phyloP scores from a whole-genome alignment of 2,113 vertebrate species.

The Hippocampus abdominalis region DNA sequence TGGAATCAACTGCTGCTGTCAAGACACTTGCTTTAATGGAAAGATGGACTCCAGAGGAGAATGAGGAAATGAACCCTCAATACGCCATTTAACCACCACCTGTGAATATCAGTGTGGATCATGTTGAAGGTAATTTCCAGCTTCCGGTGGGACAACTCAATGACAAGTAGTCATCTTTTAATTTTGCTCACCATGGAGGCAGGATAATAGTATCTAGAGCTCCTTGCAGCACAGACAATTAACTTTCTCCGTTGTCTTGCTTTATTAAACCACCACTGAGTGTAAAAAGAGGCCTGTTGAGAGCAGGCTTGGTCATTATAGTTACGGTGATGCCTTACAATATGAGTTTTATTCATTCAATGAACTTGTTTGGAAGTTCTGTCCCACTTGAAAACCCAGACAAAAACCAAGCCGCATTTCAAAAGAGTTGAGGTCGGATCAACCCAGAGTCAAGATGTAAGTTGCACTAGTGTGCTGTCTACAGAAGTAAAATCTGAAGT shows the following conservation, averaged over 20 bases:
- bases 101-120: constrained; percentile 17
- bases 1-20: constrained; percentile 12
- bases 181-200: constrained; percentile 26
- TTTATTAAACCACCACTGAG: constrained; percentile 24
- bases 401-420: no score
- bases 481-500: no score
- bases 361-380: no score
- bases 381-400: no score
- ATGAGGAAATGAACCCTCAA: constrained; percentile 14
- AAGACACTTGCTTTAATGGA: constrained; percentile 13
- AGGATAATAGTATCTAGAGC: constrained; percentile 28
- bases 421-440: no score
- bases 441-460: no score
- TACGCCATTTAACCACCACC: not conserved
- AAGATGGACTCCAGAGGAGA: not conserved
- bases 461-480: no score
- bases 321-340: not conserved
- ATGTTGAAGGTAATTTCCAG: constrained; percentile 16
- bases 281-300: not conserved
- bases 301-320: not conserved
- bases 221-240: constrained; percentile 7
- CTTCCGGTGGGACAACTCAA: constrained; percentile 4
- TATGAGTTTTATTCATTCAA: not conserved
- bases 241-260: not conserved
- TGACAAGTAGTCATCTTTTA: constrained; percentile 29